Conservation (phyloP, 2,888 invertebrate genomes). For the Syritta pipiens region DNA sequence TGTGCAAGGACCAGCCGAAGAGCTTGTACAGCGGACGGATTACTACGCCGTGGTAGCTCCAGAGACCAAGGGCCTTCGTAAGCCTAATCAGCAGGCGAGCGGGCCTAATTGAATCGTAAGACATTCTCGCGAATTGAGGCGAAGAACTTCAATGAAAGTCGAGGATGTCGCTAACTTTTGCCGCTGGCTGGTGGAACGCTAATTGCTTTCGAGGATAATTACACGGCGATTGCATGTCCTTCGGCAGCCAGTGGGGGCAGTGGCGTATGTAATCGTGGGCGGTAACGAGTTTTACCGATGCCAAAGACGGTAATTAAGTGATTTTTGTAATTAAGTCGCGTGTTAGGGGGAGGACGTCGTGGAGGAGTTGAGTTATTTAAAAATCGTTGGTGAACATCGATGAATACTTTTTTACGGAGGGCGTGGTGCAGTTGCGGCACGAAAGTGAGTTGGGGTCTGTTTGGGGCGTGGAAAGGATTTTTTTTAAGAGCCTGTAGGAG, state of each 20-base stretch:
- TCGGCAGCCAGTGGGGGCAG: not conserved
- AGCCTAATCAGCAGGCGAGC: slow-evolving; percentile 12
- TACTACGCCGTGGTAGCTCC: not conserved
- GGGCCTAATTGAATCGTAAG: slow-evolving; percentile 23
- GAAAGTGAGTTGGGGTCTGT: too few relatives aligned
- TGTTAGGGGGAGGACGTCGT: too few relatives aligned
- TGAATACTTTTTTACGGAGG: too few relatives aligned
- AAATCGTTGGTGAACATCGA: too few relatives aligned
- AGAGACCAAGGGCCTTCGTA: not conserved
- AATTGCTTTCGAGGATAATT: not conserved
- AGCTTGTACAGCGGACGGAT: not conserved
- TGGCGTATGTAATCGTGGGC: not conserved
- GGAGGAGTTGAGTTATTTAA: too few relatives aligned
- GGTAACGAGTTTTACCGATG: not conserved
- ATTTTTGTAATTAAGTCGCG: not conserved
- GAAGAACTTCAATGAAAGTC: not conserved
- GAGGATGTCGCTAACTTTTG: too few relatives aligned
- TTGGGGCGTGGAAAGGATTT: too few relatives aligned
- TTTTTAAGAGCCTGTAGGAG: too few relatives aligned
- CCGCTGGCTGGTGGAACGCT: not conserved
- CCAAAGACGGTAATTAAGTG: not conserved
- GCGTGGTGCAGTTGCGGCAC: too few relatives aligned
- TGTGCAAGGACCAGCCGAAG: slow-evolving; percentile 5
- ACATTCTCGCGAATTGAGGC: slow-evolving; percentile 1
- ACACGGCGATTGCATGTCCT: not conserved